These are phyloP conservation scores for Ashinkailepas kermadecensis DNA, from an alignment of 2,888 invertebrate species.

Conservation along the genomic window DNA sequence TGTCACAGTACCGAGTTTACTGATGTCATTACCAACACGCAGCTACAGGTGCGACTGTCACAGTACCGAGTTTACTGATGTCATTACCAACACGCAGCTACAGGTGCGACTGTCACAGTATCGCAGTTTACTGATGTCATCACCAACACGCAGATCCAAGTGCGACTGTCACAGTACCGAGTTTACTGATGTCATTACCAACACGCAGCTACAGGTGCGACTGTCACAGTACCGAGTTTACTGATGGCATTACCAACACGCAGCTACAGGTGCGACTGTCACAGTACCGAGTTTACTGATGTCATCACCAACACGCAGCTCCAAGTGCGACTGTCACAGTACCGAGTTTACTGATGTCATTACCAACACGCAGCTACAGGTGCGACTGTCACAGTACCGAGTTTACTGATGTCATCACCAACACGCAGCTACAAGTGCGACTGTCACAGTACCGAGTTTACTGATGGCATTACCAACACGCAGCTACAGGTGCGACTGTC, in stretches of 20 bases:
- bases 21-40: too few species aligned
- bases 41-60: too few species aligned
- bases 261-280: background rate
- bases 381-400: background rate
- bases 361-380: background rate
- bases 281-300: background rate
- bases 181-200: background rate
- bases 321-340: background rate
- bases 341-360: background rate
- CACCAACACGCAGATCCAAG: background rate
- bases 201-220: background rate
- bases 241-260: background rate
- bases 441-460: too few species aligned
- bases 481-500: background rate
- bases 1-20: too few species aligned
- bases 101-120: too few species aligned
- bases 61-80: too few species aligned
- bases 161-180: background rate
- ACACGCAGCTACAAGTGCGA: background rate
- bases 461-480: background rate
- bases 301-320: background rate
- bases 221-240: too few species aligned
- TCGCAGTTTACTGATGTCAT: background rate
- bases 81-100: too few species aligned
- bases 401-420: background rate